Conservation (phyloP, 2,888 invertebrate genomes). For the Tetragnatha montana region DNA sequence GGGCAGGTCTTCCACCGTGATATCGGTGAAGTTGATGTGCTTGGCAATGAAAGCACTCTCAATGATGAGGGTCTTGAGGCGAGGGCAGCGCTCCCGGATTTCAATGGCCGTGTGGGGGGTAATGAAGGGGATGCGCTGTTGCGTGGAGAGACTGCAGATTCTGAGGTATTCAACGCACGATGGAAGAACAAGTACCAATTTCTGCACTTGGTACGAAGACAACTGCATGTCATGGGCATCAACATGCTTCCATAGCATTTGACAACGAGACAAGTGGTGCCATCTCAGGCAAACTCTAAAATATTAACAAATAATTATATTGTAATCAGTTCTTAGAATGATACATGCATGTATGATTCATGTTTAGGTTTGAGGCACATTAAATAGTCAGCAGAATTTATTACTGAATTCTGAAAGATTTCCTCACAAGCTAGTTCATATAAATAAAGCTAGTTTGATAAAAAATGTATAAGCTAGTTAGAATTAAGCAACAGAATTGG, state of each 20-base stretch:
- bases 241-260: conserved; percentile 59
- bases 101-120: conserved; percentile 47
- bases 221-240: conserved; percentile 68
- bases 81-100: conserved; percentile 62
- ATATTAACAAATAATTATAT: background rate
- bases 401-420: too few species aligned
- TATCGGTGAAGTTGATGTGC: conserved; percentile 60
- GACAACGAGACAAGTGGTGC: conserved; percentile 65
- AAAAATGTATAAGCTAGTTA: too few species aligned
- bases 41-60: conserved; percentile 67
- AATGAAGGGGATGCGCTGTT: conserved; percentile 60
- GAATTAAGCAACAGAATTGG: too few species aligned
- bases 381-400: too few species aligned
- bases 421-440: too few species aligned
- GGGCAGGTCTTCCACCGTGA: conserved; percentile 68
- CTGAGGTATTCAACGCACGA: conserved; percentile 55
- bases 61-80: conserved; percentile 53
- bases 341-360: too few species aligned
- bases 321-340: too few species aligned
- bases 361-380: too few species aligned
- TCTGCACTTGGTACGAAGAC: conserved; percentile 63
- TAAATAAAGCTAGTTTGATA: too few species aligned
- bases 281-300: conserved; percentile 64
- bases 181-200: conserved; percentile 59
- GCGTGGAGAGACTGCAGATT: conserved; percentile 57